Conservation (phyloP, 2,888 invertebrate species). For the Empis livida region DNA sequence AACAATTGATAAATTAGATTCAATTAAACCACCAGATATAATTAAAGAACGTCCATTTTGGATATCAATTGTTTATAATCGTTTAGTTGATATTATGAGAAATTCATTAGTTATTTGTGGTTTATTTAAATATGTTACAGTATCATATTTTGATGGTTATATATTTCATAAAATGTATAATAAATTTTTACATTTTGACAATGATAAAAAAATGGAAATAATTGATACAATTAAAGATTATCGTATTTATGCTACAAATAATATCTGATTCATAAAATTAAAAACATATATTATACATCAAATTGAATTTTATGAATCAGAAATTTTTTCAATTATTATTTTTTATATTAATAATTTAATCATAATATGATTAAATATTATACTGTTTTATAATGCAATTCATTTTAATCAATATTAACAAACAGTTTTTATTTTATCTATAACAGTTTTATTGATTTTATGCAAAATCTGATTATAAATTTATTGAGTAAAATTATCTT, state of each 20-base stretch:
- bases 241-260: not conserved
- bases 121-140: conserved; percentile 2
- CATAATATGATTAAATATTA: too few species aligned
- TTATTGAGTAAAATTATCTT: too few species aligned
- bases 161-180: conserved; percentile 11
- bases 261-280: too few species aligned
- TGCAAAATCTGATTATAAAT: too few species aligned
- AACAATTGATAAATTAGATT: conserved; percentile 1
- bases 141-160: conserved; percentile 7
- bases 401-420: too few species aligned
- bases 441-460: too few species aligned
- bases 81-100: conserved; percentile 1
- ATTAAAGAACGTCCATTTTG: conserved; percentile 7
- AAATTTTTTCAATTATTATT: too few species aligned
- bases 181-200: conserved; percentile 1
- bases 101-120: conserved; percentile 7
- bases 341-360: too few species aligned
- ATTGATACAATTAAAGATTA: not conserved
- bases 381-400: too few species aligned
- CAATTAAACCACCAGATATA: conserved; percentile 3
- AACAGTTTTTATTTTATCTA: too few species aligned
- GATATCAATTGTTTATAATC: conserved; percentile 7
- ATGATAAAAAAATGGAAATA: not conserved
- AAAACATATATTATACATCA: too few species aligned
- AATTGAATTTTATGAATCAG: too few species aligned